Conservation (phyloP, 2,113 vertebrate species). For the Alosa alosa region DNA sequence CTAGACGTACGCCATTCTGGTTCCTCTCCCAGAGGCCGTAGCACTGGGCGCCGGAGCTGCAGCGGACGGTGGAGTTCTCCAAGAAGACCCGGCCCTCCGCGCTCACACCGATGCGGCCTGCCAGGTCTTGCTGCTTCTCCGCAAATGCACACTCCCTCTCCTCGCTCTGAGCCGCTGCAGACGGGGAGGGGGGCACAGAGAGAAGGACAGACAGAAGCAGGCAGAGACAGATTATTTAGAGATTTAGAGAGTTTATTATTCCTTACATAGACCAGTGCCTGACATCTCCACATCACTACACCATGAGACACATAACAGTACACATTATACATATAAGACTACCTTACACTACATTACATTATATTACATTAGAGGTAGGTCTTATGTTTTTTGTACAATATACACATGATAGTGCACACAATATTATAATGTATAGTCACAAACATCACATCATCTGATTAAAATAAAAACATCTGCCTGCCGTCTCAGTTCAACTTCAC, state of each 20-base stretch:
- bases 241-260: not conserved
- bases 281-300: conserved; percentile 20
- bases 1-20: conserved; percentile 50
- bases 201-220: not conserved
- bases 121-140: conserved; percentile 44
- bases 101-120: conserved; percentile 37
- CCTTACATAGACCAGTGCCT: not conserved
- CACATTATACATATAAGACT: not conserved
- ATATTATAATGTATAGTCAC: too few species aligned
- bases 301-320: conserved; percentile 22
- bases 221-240: not conserved
- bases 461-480: too few species aligned
- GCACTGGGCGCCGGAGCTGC: conserved; percentile 56
- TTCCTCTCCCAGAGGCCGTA: conserved; percentile 66
- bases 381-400: too few species aligned
- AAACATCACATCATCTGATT: too few species aligned
- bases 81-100: conserved; percentile 41
- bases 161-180: conserved; percentile 56
- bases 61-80: conserved; percentile 64
- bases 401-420: too few species aligned
- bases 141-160: conserved; percentile 60
- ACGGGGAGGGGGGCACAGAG: not conserved
- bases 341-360: too few species aligned
- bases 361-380: too few species aligned
- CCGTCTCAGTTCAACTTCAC: too few species aligned